Evolutionary conservation across 2,113 vertebrate species (phyloP), one percentile per base, ranked within the genome.

Genomic region (Porphyrio hochstetteri): DNA sequence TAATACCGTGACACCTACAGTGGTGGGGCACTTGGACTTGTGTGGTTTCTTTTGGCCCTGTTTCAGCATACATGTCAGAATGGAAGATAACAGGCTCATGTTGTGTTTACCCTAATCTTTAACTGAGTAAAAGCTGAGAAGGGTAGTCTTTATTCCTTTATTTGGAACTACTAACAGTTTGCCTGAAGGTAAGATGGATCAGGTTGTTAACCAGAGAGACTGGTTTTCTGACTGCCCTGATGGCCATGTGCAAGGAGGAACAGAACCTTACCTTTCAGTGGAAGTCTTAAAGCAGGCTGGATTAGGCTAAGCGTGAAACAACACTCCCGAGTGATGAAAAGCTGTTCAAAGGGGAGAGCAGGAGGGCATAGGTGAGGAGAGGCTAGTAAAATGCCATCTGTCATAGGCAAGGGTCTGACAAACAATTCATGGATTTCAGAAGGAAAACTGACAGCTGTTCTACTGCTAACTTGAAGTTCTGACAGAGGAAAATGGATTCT

Each of bases 371-470:
- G 88, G 64, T 94, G 76, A 88, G 46, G 64, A 61, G 56, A 86
- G 72, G 76, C 68, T 77, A 56, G 56, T 77, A 59, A 88, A 88
- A 88, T 88, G 76, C 83, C 64, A 80, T 57, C 40, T 88, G 55
- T 90, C 82, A 24, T 16, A 83, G 60, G 4, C 64, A 42, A 50
- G 64, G 52, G 33, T 53, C 71, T 90, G 79, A 74, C 68, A 88
- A 86, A 88, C 31, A 17, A 40, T 74, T 48, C 0, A 9, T 68
- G 63, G 25, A 46, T 90, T 93, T 80, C 52, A 82, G 88, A 91
- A 93, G 56, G 91, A 93, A 91, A 74, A 17, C 28, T 77, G 92
- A 63, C 88, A 90, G 71, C 55, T 94, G 9, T 92, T 90, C n/a
- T 81, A 21, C 55, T 71, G 35, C 72, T 84, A 16, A 38, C 77